These are phyloP conservation scores for Himalopsyche japonica DNA, from an alignment of 2,888 invertebrate species.

Conservation along the genomic window DNA sequence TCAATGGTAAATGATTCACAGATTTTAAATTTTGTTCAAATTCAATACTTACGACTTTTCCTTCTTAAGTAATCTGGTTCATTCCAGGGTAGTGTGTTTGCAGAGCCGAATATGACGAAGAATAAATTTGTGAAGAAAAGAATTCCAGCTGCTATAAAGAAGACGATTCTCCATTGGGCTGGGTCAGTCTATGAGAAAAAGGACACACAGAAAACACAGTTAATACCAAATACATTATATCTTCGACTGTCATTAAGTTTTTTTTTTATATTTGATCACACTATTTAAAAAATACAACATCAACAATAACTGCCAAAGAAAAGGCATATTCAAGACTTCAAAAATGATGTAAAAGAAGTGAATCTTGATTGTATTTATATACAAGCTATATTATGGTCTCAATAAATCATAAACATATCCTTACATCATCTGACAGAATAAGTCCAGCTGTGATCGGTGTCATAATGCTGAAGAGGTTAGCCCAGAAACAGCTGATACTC, in stretches of 20 bases:
- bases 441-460: constrained; percentile 72
- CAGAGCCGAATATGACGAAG: constrained; percentile 69
- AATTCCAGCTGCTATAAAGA: constrained; percentile 69
- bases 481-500: constrained; percentile 78
- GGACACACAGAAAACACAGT: neutral
- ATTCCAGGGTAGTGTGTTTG: constrained; percentile 74
- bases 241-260: too few relatives aligned
- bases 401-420: constrained; percentile 44
- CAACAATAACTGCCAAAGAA: too few relatives aligned
- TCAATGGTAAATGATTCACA: too few relatives aligned
- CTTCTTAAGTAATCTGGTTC: constrained; percentile 46
- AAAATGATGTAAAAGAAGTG: neutral
- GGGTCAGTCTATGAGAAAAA: constrained; percentile 60
- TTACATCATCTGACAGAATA: constrained; percentile 70
- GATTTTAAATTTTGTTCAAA: neutral
- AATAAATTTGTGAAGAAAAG: constrained; percentile 69
- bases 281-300: too few relatives aligned
- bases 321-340: too few relatives aligned
- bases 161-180: constrained; percentile 72
- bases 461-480: constrained; percentile 72
- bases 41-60: neutral
- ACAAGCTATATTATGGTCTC: neutral
- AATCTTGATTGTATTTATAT: neutral
- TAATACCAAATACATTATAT: too few relatives aligned
- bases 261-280: too few relatives aligned